These are phyloP conservation scores for Endomychus coccineus DNA, from an alignment of 2,888 invertebrate genomes.

Conservation along the genomic window DNA sequence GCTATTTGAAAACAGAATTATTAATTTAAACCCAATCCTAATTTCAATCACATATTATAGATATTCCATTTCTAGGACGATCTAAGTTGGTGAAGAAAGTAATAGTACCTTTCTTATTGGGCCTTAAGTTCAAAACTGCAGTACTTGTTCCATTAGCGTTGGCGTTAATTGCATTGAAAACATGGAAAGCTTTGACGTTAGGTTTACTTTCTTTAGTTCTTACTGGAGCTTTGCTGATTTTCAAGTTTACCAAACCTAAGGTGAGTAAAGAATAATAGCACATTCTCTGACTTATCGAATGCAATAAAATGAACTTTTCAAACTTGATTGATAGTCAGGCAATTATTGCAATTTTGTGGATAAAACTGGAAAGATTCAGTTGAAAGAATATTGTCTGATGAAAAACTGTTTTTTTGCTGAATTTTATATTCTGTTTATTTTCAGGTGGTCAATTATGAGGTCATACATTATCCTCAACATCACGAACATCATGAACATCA, in stretches of 20 bases:
- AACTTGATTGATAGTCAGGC: not conserved
- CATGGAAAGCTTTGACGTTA: conserved; percentile 83
- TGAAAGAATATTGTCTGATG: no score
- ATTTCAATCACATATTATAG: no score
- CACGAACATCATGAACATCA: conserved; percentile 56
- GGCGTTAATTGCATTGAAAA: conserved; percentile 76
- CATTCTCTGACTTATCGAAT: no score
- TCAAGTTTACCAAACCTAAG: conserved; percentile 82
- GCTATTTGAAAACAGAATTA: no score
- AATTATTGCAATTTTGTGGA: not conserved
- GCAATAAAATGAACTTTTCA: no score
- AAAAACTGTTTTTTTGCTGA: no score
- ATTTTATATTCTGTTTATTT: conserved; percentile 15
- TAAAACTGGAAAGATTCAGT: not conserved
- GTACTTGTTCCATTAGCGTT: conserved; percentile 74
- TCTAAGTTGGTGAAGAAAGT: conserved; percentile 69
- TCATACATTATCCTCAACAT: conserved; percentile 73
- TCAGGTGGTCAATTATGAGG: conserved; percentile 74
- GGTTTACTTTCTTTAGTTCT: conserved; percentile 77
- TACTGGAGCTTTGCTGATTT: conserved; percentile 78
- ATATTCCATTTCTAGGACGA: conserved; percentile 53
- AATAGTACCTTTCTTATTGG: conserved; percentile 75
- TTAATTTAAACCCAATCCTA: no score
- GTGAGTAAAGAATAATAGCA: no score
- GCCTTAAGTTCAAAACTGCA: conserved; percentile 79